phyloP scores from a whole-genome alignment of 2,797 vertebrate species.

The Dicrostonyx torquatus region DNA sequence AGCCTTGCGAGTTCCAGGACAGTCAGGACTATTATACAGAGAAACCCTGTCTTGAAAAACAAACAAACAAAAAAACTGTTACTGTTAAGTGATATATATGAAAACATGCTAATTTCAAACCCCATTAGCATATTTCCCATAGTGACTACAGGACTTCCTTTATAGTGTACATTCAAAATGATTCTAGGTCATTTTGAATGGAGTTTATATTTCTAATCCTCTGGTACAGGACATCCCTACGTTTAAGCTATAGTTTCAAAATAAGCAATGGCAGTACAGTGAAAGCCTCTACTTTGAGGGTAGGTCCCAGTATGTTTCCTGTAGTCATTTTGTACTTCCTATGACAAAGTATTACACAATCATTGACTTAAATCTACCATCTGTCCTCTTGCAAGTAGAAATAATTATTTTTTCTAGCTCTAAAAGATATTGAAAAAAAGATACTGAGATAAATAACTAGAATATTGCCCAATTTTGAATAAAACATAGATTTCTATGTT shows the following conservation, averaged over 20 bases:
- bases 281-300: not conserved
- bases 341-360: constrained; percentile 1
- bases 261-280: not conserved
- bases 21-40: not conserved
- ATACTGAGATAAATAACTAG: constrained; percentile 26
- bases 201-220: not conserved
- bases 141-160: constrained; percentile 2
- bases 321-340: constrained; percentile 5
- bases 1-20: not conserved
- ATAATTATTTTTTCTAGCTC: constrained; percentile 8
- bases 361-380: not conserved
- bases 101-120: not conserved
- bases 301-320: not conserved
- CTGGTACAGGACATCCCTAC: not conserved
- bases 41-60: too few relatives aligned
- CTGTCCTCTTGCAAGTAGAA: constrained; percentile 23
- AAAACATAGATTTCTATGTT: not conserved
- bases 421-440: constrained; percentile 31
- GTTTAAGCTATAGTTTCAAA: constrained; percentile 51
- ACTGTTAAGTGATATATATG: not conserved
- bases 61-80: too few relatives aligned
- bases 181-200: constrained; percentile 23
- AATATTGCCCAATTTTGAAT: constrained; percentile 25
- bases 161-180: constrained; percentile 14
- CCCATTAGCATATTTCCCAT: constrained; percentile 21